Evolutionary conservation across 2,113 vertebrate genomes (phyloP).

Genomic region (Hymenochirus boettgeri): DNA sequence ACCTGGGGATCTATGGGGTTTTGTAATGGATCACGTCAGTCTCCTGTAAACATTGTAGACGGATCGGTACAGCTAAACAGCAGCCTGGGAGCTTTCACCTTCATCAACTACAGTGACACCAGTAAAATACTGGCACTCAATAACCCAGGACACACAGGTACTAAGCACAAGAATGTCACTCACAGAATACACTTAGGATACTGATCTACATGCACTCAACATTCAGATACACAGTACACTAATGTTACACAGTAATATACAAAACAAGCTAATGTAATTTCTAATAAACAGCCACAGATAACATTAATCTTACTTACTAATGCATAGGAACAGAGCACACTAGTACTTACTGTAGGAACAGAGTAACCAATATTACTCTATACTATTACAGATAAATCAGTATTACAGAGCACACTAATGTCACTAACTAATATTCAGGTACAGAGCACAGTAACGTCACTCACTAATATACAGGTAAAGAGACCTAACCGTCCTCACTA

Average conservation of each 20-base stretch:
- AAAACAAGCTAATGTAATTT: too few relatives aligned
- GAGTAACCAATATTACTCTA: too few relatives aligned
- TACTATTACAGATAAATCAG: too few relatives aligned
- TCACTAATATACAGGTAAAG: conserved; percentile 40
- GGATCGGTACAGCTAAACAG: rapidly evolving
- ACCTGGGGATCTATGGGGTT: rapidly evolving
- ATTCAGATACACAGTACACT: too few relatives aligned
- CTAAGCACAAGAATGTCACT: neutral
- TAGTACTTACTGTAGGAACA: too few relatives aligned
- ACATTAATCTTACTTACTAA: too few relatives aligned
- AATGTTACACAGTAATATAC: too few relatives aligned
- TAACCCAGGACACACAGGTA: conserved; percentile 57
- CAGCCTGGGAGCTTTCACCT: conserved; percentile 51
- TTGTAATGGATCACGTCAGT: conserved; percentile 57
- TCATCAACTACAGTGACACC: conserved; percentile 40
- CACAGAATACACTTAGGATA: too few relatives aligned
- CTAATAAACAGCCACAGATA: too few relatives aligned
- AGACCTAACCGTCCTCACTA: neutral
- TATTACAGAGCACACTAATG: neutral
- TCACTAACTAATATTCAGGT: neutral
- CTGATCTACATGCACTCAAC: too few relatives aligned
- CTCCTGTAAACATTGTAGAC: conserved; percentile 62
- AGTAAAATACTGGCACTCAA: neutral
- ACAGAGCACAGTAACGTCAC: neutral
- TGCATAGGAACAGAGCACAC: too few relatives aligned